These are phyloP conservation scores for Helicoverpa assulta DNA, from an alignment of 2,888 invertebrate genomes.

Conservation along the genomic window DNA sequence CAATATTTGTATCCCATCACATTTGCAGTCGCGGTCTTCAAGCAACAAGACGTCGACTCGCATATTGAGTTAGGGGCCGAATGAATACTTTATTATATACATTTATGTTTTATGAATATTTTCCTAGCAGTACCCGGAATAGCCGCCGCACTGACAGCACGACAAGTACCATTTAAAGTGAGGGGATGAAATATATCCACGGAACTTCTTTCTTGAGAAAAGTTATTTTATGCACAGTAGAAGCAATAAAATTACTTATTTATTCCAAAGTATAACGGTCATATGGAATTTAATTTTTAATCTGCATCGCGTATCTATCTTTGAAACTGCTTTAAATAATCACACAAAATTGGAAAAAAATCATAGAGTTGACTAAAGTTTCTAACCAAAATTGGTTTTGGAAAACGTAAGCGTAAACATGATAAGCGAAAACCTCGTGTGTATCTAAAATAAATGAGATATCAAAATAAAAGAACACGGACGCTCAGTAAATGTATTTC, in stretches of 20 bases:
- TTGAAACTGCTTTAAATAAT: background rate
- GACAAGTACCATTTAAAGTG: constrained; percentile 12
- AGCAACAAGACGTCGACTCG: constrained; percentile 37
- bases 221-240: constrained; percentile 9
- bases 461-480: constrained; percentile 12
- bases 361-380: background rate
- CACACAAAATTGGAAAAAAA: too few species aligned
- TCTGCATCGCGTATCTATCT: background rate
- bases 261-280: background rate
- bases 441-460: background rate
- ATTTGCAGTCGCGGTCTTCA: constrained; percentile 41
- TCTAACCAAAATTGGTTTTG: background rate
- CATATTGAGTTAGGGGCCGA: constrained; percentile 52
- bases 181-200: background rate
- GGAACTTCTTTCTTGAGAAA: background rate
- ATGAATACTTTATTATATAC: constrained; percentile 54
- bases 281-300: background rate
- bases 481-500: constrained; percentile 5
- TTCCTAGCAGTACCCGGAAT: constrained; percentile 17
- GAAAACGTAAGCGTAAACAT: background rate
- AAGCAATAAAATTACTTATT: background rate
- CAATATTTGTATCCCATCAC: constrained; percentile 33
- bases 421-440: background rate
- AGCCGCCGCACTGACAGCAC: constrained; percentile 16
- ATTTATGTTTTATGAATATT: constrained; percentile 53